These are phyloP conservation scores for Vultur gryphus DNA, from an alignment of 2,797 vertebrate genomes.

Conservation along the genomic window DNA sequence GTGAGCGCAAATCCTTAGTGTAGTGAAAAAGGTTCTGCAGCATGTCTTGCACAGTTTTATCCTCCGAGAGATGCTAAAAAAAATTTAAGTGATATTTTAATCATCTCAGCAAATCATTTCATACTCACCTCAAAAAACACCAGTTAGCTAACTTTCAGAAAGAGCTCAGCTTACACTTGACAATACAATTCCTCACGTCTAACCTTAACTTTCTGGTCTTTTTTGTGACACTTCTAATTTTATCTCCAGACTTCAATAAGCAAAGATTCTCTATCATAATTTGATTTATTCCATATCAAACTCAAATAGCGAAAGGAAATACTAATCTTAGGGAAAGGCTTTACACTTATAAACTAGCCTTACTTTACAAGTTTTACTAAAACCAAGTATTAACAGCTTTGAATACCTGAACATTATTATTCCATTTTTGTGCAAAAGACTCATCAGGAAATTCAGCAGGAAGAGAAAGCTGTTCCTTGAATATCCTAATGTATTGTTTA, in stretches of 20 bases:
- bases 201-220: background rate
- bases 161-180: background rate
- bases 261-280: background rate
- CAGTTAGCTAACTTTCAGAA: background rate
- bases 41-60: conserved; percentile 77
- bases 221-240: background rate
- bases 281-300: background rate
- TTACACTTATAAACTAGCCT: background rate
- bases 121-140: background rate
- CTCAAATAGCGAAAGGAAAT: background rate
- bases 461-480: conserved; percentile 81
- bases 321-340: background rate
- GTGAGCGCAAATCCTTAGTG: conserved; percentile 85
- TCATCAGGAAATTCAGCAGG: conserved; percentile 78
- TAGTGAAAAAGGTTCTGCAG: conserved; percentile 83
- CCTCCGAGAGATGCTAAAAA: conserved; percentile 80
- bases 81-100: background rate
- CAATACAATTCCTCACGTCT: background rate
- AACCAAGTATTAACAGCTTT: background rate
- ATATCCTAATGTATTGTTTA: conserved; percentile 79
- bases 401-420: conserved; percentile 80
- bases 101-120: background rate
- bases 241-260: background rate
- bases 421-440: conserved; percentile 86
- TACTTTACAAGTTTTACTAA: background rate